These are phyloP conservation scores for Phalacrocorax aristotelis DNA, from an alignment of 2,113 vertebrate genomes.

Conservation along the genomic window DNA sequence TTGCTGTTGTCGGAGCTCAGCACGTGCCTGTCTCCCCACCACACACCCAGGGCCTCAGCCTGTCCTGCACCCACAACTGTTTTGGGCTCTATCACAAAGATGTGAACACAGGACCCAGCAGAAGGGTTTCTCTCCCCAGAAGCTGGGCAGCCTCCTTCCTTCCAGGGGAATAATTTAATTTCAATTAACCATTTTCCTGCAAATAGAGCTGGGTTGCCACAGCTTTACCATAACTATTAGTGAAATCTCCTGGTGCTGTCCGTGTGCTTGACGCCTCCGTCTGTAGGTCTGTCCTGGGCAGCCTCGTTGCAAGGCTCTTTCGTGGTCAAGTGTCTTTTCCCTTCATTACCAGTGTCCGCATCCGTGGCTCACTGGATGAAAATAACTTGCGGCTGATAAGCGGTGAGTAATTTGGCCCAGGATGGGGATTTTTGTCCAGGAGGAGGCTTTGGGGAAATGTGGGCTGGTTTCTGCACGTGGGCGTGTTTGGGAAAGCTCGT, in stretches of 20 bases:
- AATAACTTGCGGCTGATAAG: not conserved
- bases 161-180: not conserved
- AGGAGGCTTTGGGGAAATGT: not conserved
- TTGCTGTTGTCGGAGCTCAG: not conserved
- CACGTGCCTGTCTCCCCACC: not conserved
- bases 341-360: not conserved
- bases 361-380: not conserved
- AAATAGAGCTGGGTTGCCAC: not conserved
- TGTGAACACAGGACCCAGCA: rapidly evolving
- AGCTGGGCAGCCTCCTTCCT: not conserved
- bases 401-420: not conserved
- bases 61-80: rapidly evolving
- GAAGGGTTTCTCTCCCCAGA: not conserved
- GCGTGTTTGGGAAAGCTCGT: not conserved
- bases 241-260: not conserved
- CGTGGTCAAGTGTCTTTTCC: not conserved
- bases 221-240: not conserved
- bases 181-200: not conserved
- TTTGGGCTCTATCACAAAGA: not conserved
- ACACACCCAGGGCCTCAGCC: not conserved
- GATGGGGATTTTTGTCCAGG: no score
- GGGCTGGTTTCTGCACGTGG: rapidly evolving
- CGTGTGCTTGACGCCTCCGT: not conserved
- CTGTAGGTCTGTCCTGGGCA: not conserved
- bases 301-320: not conserved